These are phyloP conservation scores for Lampris megalopsis DNA, from an alignment of 2,113 vertebrate species.

Conservation along the genomic window DNA sequence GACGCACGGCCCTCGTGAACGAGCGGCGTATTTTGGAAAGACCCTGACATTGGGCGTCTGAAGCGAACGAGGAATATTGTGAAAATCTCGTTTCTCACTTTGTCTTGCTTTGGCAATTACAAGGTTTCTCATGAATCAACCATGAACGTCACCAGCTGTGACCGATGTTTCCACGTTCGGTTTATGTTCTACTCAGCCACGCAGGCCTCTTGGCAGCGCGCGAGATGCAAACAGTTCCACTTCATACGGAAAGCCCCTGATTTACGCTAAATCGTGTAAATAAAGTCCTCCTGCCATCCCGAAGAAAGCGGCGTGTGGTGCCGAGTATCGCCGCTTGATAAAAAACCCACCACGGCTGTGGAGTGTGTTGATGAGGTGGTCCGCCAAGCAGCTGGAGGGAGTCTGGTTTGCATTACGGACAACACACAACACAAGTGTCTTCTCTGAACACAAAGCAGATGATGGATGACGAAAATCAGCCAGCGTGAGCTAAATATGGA, in stretches of 20 bases:
- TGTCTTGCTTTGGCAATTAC: background rate
- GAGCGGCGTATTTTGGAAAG: background rate
- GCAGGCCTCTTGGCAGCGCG: conserved; percentile 24
- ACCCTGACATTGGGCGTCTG: too few relatives aligned
- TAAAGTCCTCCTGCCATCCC: background rate
- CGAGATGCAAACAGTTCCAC: conserved; percentile 14
- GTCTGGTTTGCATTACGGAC: conserved; percentile 26
- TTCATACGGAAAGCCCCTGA: too few relatives aligned
- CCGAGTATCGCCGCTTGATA: background rate
- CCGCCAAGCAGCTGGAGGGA: background rate
- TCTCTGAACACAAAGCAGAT: background rate
- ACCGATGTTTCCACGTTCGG: conserved; percentile 13
- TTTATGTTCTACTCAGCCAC: conserved; percentile 57
- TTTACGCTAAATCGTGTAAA: too few relatives aligned
- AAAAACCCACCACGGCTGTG: conserved; percentile 35
- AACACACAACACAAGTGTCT: conserved; percentile 9
- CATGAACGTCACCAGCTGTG: background rate
- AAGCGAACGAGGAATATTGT: too few relatives aligned
- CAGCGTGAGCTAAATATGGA: background rate
- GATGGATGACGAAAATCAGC: background rate
- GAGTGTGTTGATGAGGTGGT: conserved; percentile 12
- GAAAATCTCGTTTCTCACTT: too few relatives aligned
- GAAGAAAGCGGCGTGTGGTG: conserved; percentile 2
- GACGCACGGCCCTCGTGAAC: too few relatives aligned
- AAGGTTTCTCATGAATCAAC: conserved; percentile 12